Evolutionary conservation across 1,140 invertebrate species (phyloP).

Genomic region (Drosophila ambigua): DNA sequence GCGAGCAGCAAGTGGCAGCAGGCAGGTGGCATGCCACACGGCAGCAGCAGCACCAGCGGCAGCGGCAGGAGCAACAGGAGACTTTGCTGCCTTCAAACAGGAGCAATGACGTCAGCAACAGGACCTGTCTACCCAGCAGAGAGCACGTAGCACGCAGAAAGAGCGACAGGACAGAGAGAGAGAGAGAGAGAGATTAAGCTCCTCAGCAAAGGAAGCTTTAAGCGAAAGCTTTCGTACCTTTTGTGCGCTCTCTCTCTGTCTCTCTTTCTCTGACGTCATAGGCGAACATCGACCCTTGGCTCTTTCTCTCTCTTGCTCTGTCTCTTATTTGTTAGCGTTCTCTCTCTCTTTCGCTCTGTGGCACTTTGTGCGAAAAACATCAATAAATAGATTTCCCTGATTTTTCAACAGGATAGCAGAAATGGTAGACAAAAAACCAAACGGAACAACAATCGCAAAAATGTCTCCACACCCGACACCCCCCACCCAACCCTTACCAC

Average conservation of each 20-base stretch:
- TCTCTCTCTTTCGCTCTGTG: neutral
- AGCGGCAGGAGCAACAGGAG: slow-evolving; percentile 71
- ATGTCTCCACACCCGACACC: slow-evolving; percentile 5
- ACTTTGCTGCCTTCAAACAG: slow-evolving; percentile 48
- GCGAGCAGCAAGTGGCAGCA: slow-evolving; percentile 58
- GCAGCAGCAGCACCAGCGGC: slow-evolving; percentile 6
- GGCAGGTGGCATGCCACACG: slow-evolving; percentile 4
- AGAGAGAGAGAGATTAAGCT: neutral
- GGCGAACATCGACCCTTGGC: slow-evolving; percentile 25
- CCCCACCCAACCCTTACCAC: slow-evolving; percentile 12
- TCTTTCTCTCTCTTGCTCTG: slow-evolving; percentile 6
- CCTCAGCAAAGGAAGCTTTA: neutral
- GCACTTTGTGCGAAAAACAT: slow-evolving; percentile 66
- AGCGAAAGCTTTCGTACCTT: slow-evolving; percentile 5
- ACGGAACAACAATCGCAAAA: slow-evolving; percentile 20
- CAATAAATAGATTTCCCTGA: slow-evolving; percentile 84
- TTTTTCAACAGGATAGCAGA: slow-evolving; percentile 83
- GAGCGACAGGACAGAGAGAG: neutral
- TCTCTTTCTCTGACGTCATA: slow-evolving; percentile 29
- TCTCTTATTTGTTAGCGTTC: neutral
- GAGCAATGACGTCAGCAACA: slow-evolving; percentile 68
- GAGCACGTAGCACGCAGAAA: slow-evolving; percentile 1
- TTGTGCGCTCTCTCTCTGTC: slow-evolving; percentile 5
- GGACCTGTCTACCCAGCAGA: slow-evolving; percentile 19
- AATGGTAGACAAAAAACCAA: slow-evolving; percentile 20